Evolutionary conservation across 2,888 invertebrate genomes (phyloP).

Genomic region (Desoria tigrina): DNA sequence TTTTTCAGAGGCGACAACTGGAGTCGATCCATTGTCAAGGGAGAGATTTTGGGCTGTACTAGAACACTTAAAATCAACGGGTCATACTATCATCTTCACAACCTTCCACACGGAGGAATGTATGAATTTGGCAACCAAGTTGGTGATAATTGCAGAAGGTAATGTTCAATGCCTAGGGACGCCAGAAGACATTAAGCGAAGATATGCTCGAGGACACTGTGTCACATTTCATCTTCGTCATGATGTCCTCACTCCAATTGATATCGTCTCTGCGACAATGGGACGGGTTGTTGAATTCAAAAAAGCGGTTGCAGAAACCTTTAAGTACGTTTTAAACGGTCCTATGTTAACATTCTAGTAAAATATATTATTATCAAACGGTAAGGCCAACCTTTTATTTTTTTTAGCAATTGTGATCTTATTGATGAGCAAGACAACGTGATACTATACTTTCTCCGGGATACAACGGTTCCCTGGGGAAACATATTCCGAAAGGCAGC

Average conservation of each 20-base stretch:
- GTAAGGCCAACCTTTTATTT: background rate
- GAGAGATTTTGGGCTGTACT: conserved; percentile 44
- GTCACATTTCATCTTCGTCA: conserved; percentile 32
- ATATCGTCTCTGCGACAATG: conserved; percentile 33
- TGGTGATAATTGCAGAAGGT: conserved; percentile 40
- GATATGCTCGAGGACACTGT: conserved; percentile 39
- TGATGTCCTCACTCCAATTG: conserved; percentile 32
- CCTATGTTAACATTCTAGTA: too few relatives aligned
- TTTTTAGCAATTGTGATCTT: conserved; percentile 31
- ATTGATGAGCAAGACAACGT: conserved; percentile 47
- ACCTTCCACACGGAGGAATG: conserved; percentile 42
- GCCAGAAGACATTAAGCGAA: conserved; percentile 31
- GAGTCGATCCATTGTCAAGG: conserved; percentile 25
- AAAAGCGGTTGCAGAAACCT: conserved; percentile 24
- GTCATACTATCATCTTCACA: conserved; percentile 41
- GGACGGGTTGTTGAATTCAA: conserved; percentile 34
- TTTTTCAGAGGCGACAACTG: conserved; percentile 30
- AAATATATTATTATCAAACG: background rate
- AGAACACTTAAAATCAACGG: conserved; percentile 29
- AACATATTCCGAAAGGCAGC: conserved; percentile 30
- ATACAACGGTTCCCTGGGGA: conserved; percentile 34
- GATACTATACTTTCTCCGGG: conserved; percentile 42
- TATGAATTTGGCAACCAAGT: conserved; percentile 27
- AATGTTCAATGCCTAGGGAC: conserved; percentile 40
- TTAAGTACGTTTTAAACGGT: conserved; percentile 24